phyloP scores from a whole-genome alignment of 2,113 vertebrate species.

The Rafetus swinhoei region DNA sequence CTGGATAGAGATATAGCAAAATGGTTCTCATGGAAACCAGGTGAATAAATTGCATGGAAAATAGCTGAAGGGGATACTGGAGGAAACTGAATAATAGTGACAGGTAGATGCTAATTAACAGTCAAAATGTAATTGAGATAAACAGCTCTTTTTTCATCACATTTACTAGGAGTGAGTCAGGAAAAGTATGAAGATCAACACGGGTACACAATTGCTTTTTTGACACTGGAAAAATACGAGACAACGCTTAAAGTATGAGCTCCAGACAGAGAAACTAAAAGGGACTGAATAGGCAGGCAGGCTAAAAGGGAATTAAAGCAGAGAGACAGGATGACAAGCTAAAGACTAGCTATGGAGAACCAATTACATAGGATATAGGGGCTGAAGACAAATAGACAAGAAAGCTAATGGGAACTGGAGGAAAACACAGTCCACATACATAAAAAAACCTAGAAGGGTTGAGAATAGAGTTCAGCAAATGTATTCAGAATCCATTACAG shows the following conservation, averaged over 20 bases:
- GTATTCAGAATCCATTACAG: background rate
- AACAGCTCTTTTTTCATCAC: slow-evolving; percentile 73
- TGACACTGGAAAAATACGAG: slow-evolving; percentile 16
- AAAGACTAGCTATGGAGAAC: slow-evolving; percentile 46
- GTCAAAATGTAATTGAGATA: slow-evolving; percentile 78
- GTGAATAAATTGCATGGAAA: slow-evolving; percentile 64
- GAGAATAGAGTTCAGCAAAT: background rate
- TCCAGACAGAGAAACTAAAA: slow-evolving; percentile 51
- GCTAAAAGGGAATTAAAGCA: background rate
- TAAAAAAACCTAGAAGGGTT: background rate
- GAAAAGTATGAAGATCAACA: slow-evolving; percentile 54
- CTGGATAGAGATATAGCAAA: slow-evolving; percentile 37
- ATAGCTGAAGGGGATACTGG: slow-evolving; percentile 56
- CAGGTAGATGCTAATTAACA: slow-evolving; percentile 77
- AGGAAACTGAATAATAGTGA: slow-evolving; percentile 67
- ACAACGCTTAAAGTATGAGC: background rate
- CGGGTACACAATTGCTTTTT: slow-evolving; percentile 47
- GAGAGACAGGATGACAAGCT: background rate
- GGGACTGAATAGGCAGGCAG: background rate
- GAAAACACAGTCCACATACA: background rate
- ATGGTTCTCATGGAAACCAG: slow-evolving; percentile 78
- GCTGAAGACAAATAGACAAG: slow-evolving; percentile 9
- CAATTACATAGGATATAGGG: slow-evolving; percentile 1
- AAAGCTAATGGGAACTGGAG: slow-evolving; percentile 28
- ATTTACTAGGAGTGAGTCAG: slow-evolving; percentile 50